Evolutionary conservation across 2,797 vertebrate genomes (phyloP), one percentile per base, ranked within the genome.

Genomic region (Nannoperca obscura): DNA sequence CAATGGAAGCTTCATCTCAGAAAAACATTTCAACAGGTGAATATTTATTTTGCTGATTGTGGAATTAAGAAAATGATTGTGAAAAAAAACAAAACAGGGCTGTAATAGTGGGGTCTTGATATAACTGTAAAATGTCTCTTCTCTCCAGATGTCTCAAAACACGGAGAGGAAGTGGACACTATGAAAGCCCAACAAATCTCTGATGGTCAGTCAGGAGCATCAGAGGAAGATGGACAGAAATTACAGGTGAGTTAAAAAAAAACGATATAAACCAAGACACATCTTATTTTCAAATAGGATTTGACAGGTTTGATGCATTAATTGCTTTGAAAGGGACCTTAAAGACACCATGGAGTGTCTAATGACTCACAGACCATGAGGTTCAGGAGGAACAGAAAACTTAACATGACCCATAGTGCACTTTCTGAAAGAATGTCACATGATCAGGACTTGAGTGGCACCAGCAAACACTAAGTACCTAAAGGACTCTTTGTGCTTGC

Each of bases 21-120:
- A 84, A 83, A 76, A 85, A 75, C 17, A 14, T 47, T 40, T 47
- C 68, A 69, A n/a, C 83, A 88, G 94, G 94, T 94, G 68, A 90
- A 66, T 47, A 57, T 71, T 53, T 15, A n/a, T 61, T 72, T 59
- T 49, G 0, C 17, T n/a, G 7, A 74, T 27, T 75, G 30, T 36
- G 8, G 75, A 74, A 52, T 69, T 0, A 55, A 11, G n/a, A 76
- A 36, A 2, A 24, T 32, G 1, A 53, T 42, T 30, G 2, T 32
- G 17, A 24, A 38, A 49, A 64, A 24, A 0, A 36, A 77, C 59
- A 61, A 30, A 74, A 55, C 24, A 19, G 40, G 24, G 12, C 22
- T 66, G 22, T 50, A 22, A 46, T 30, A 54, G 15, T 24, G 20
- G 11, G 46, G 50, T 15, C 24, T 34, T 19, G 40, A 12, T 36